Base-by-base conservation (phyloP, 2,888 invertebrate species). In the Elmis aenea region DNA sequence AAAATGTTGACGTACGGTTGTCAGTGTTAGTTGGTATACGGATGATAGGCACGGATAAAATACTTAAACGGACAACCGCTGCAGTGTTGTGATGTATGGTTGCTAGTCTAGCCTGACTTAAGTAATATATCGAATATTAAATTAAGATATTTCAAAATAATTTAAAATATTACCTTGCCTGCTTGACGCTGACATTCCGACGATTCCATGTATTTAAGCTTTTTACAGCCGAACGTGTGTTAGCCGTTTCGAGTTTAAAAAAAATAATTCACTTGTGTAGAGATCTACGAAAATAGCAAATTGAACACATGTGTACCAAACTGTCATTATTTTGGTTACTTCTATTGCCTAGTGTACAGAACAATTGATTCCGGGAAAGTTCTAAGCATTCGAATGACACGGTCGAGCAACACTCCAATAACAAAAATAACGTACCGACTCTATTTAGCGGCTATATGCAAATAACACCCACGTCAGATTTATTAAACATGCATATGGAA, bases 361-460 rank as follows among this genome's bases (percentile, higher is more conserved):
- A n/a, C n/a, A n/a, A n/a, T n/a, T n/a, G n/a, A n/a, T n/a, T n/a
- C n/a, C n/a, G n/a, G n/a, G n/a, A n/a, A n/a, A n/a, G n/a, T n/a
- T n/a, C n/a, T n/a, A n/a, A n/a, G n/a, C n/a, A n/a, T n/a, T n/a
- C n/a, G n/a, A n/a, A n/a, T n/a, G n/a, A n/a, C n/a, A n/a, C n/a
- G n/a, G n/a, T n/a, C n/a, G n/a, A n/a, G n/a, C n/a, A n/a, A n/a
- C n/a, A n/a, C n/a, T n/a, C n/a, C n/a, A n/a, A n/a, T n/a, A n/a
- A n/a, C n/a, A n/a, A n/a, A n/a, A n/a, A n/a, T n/a, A n/a, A n/a
- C n/a, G n/a, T n/a, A n/a, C n/a, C n/a, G n/a, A n/a, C n/a, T n/a
- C n/a, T n/a, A n/a, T n/a, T n/a, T n/a, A n/a, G n/a, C n/a, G 18
- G 55, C 48, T 52, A 48, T 54, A 59, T 59, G 58, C 56, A 59